Conservation (phyloP, 2,797 vertebrate genomes). For the Fringilla coelebs region DNA sequence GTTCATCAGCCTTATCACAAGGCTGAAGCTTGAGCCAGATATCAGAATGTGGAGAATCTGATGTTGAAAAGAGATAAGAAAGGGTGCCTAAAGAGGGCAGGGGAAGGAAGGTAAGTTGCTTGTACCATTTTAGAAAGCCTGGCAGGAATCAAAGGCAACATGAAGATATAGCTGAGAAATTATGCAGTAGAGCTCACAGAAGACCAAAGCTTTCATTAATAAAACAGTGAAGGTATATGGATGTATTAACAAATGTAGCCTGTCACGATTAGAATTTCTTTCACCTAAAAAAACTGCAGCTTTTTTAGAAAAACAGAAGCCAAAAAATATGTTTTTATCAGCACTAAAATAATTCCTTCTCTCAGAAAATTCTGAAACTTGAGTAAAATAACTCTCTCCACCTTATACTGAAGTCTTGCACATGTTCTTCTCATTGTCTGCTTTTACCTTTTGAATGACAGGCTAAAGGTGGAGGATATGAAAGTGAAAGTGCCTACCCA, state of each 20-base stretch:
- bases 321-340: background rate
- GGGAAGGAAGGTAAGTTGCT: background rate
- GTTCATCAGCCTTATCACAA: background rate
- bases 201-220: background rate
- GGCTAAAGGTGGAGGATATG: constrained; percentile 94
- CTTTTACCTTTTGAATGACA: constrained; percentile 55
- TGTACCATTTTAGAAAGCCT: background rate
- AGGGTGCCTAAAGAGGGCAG: background rate
- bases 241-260: background rate
- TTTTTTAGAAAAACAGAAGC: background rate
- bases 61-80: background rate
- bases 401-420: background rate
- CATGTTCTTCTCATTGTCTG: background rate
- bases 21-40: background rate
- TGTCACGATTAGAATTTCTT: background rate
- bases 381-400: background rate
- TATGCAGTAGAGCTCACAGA: background rate
- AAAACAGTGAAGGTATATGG: background rate
- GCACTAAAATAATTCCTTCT: background rate
- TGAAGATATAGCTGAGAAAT: background rate
- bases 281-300: background rate
- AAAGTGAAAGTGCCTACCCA: constrained; percentile 89
- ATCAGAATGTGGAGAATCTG: background rate
- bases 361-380: background rate
- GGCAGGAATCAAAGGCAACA: background rate